Evolutionary conservation across 92 coral and sea anemone species (phyloP), one percentile per base, ranked within the genome.

Genomic region (Montipora capitata): DNA sequence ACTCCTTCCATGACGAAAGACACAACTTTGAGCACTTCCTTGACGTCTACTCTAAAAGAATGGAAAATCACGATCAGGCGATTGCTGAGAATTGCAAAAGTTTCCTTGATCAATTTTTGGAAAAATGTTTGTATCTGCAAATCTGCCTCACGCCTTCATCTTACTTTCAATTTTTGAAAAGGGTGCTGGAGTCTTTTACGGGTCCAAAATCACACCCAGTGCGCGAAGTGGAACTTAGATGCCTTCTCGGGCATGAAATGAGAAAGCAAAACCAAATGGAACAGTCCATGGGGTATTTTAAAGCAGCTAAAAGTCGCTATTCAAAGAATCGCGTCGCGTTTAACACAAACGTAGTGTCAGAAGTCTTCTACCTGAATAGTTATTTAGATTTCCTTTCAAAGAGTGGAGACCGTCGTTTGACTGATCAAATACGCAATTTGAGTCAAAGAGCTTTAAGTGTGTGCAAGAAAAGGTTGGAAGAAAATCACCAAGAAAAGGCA

Each of bases 11-110:
- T 48, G 85, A 70, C 3, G 85, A 88, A 42, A 80, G 87, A 72
- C 84, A 72, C 52, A 82, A 88, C 17, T 76, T 87, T n/a, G 87
- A 87, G 80, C 16, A 64, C 74, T 76, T 80, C n/a, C 62, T 87
- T 11, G 49, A 80, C 38, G 20, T 15, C 10, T 80, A 61, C 48
- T 18, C 68, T 5, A 2, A 80, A 61, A 17, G 49, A 40, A 61
- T 51, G 68, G 40, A 17, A 41, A 52, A 13, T 3, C 27, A 27
- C 8, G 51, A 66, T 48, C 2, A 2, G 6, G 16, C 0, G 2
- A 51, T 51, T 63, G 10, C 8, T 0, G 64, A 66, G 2, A 11
- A 13, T 15, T 66, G 74, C 48, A 3, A 67, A 39, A 2, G 9
- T 0, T 67, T 67, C 10, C 39, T 67, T 6, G 16, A 14, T 15